phyloP scores from a whole-genome alignment of 2,113 vertebrate genomes.

The Salminus brasiliensis region DNA sequence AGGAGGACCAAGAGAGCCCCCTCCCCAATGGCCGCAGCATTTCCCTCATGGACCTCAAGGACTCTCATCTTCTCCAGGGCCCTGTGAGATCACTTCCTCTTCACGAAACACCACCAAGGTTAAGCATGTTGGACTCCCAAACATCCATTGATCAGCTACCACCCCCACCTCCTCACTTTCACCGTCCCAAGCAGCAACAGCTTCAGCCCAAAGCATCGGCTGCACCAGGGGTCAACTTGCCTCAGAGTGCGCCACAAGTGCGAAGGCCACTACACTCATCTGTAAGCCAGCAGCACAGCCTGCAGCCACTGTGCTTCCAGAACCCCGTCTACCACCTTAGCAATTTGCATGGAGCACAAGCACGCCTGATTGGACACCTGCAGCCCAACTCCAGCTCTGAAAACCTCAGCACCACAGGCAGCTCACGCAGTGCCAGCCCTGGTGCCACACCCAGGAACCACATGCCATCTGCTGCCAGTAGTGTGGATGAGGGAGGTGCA shows the following conservation, averaged over 20 bases:
- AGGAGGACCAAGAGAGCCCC: conserved; percentile 79
- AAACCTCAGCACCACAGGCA: conserved; percentile 90
- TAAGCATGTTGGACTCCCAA: conserved; percentile 83
- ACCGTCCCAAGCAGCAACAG: conserved; percentile 44
- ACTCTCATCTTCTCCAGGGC: conserved; percentile 70
- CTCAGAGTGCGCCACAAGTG: conserved; percentile 91
- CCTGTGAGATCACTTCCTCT: conserved; percentile 63
- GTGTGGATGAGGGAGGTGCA: conserved; percentile 81
- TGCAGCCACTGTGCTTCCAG: conserved; percentile 93
- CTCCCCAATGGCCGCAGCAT: conserved; percentile 88
- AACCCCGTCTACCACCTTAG: conserved; percentile 95
- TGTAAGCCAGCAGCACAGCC: conserved; percentile 84
- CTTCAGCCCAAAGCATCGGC: conserved; percentile 74
- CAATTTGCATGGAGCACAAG: conserved; percentile 69
- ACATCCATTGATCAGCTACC: conserved; percentile 74
- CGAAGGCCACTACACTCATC: conserved; percentile 84
- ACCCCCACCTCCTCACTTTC: conserved; percentile 50
- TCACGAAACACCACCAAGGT: conserved; percentile 79
- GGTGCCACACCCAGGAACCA: conserved; percentile 70
- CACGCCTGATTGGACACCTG: conserved; percentile 38
- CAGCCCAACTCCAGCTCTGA: conserved; percentile 87
- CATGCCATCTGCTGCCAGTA: conserved; percentile 84
- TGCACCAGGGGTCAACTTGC: conserved; percentile 76
- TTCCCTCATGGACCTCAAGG: conserved; percentile 94
- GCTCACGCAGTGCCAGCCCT: conserved; percentile 87